Base-by-base conservation (phyloP, 2,113 vertebrate genomes). In the Panthera uncia region DNA sequence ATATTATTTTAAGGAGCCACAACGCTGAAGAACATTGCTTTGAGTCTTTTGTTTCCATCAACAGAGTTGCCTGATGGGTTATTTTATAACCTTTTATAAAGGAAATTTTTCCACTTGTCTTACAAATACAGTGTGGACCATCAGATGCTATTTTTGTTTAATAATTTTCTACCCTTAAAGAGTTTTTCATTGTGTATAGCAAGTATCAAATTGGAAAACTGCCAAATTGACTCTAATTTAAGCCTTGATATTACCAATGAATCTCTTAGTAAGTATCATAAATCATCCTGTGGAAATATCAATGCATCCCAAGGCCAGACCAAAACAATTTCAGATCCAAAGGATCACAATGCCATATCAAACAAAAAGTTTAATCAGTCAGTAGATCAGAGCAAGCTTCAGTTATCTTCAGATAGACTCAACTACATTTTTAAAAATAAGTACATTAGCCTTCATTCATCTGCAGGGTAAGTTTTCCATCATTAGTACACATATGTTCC, bases 201-300 rank as follows among this genome's bases (percentile, higher is more conserved):
- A 91, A 50, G 15, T 74, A 93, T 93, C 10, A 4, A 73, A 79
- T 78, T 94, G 65, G 82, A 94, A 96, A 61, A 7, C 13, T 95
- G 48, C 63, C 79, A 96, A 94, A 96, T 13, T 92, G 61, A 57
- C 66, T 96, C 41, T 81, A 96, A 95, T 92, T 82, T 98, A 93
- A 66, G 15, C 82, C 79, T 97, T 97, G 85, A 78, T 97, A 78
- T 82, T 89, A 92, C 36, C 94, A 76, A 91, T 84, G 23, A 96
- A 66, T 97, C 13, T 81, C 65, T 65, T 79, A 19, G n/a, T 95
- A 86, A 92, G 38, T 89, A 76, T 87, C 86, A 97, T 97, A 97
- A 97, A 96, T 94, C 91, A 95, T 97, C 33, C 10, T 74, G n/a
- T 94, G 80, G 95, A 97, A 94, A 95, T 88, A 96, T 66, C 89